Evolutionary conservation across 2,888 invertebrate species (phyloP).

Genomic region (Chloroclysta siterata): DNA sequence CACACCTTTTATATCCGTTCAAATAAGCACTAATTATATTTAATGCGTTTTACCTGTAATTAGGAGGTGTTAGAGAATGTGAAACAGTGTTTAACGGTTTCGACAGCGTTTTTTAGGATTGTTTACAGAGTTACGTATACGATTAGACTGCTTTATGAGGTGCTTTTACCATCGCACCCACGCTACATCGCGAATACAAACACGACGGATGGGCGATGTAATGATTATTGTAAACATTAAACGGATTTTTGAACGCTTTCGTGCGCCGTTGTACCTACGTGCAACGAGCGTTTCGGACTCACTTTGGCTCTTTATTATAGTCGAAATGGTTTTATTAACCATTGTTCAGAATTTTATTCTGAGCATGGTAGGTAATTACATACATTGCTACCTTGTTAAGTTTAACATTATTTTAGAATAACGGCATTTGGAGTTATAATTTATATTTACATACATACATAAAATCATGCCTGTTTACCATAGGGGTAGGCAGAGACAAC

Average conservation of each 20-base stretch:
- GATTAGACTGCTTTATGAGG: conserved; percentile 73
- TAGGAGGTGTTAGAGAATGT: conserved; percentile 80
- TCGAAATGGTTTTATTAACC: conserved; percentile 41
- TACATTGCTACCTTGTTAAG: conserved; percentile 25
- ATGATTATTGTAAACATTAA: conserved; percentile 70
- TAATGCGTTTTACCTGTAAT: conserved; percentile 82
- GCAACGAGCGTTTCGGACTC: conserved; percentile 33
- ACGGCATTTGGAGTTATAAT: conserved; percentile 2
- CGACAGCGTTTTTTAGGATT: conserved; percentile 65
- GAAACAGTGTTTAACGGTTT: conserved; percentile 73
- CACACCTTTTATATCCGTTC: conserved; percentile 68
- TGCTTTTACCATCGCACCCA: conserved; percentile 65
- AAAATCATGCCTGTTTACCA: too few species aligned
- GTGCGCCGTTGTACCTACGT: conserved; percentile 40
- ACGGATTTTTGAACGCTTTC: conserved; percentile 55
- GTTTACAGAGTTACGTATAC: conserved; percentile 66
- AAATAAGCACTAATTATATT: conserved; percentile 80
- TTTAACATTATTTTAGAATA: conserved; percentile 9
- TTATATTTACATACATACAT: background rate
- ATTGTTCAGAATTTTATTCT: conserved; percentile 37
- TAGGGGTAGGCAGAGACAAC: too few species aligned
- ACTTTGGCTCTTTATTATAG: conserved; percentile 36
- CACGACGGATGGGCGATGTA: conserved; percentile 59
- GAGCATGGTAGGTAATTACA: conserved; percentile 22
- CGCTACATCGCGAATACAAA: conserved; percentile 68